Evolutionary conservation across 2,113 vertebrate species (phyloP), one percentile per base, ranked within the genome.

Genomic region (Dasypus novemcinctus): DNA sequence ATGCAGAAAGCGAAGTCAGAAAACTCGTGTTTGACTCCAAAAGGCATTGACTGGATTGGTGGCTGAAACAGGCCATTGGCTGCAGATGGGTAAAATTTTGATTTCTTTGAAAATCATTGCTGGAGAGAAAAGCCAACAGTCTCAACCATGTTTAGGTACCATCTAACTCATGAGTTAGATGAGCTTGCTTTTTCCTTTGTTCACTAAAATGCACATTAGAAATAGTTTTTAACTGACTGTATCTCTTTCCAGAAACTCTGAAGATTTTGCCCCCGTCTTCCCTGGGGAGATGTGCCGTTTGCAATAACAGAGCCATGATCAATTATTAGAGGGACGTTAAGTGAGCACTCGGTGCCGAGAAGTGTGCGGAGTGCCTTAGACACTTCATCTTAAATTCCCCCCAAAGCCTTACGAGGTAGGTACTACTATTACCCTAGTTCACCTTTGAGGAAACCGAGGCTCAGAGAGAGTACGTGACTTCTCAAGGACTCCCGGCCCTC

Each of bases 201-300:
- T 94, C 27, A 91, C 25, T 91, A 78, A 89, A 95, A 78, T 49
- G 49, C 88, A 18, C 69, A 87, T 94, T 95, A 72, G 31, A 29
- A 68, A 71, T 79, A 72, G 79, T 38, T 54, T 95, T 94, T 94
- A 90, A 93, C n/a, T 63, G n/a, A 95, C 54, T 93, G 10, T 75
- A 43, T 95, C 83, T 90, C 61, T 91, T 93, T 93, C 38, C 78
- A 97, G 94, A 74, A 74, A 91, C 64, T 83, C 74, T 75, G 79
- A 97, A 84, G 81, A 93, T 66, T 66, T 52, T 93, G 43, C 64
- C 49, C 89, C 69, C 74, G 52, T 82, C n/a, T 92, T 94, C 59
- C 64, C 29, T 17, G 4, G 43, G 81, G n/a, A 95, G 41, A 82
- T 75, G 69, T 61, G 80, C 29, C 87, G 25, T 96, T 85, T 90